These are phyloP conservation scores for Scaptomyza montana DNA, from an alignment of 1,140 invertebrate genomes.

Conservation along the genomic window DNA sequence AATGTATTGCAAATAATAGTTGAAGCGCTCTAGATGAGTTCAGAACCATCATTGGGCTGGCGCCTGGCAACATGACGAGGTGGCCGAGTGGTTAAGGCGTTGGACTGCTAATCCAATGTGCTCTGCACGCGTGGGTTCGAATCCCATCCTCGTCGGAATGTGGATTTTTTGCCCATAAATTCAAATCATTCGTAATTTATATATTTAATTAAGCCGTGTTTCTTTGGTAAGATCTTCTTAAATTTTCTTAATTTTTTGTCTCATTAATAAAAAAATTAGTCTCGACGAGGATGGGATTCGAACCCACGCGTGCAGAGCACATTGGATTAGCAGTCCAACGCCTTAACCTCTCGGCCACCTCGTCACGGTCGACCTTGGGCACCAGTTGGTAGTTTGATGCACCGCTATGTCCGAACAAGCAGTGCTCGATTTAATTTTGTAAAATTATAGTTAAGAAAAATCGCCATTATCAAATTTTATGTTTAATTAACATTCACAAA, in stretches of 20 bases:
- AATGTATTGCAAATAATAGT: constrained; percentile 8
- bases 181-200: background rate
- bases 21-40: constrained; percentile 21
- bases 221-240: no score
- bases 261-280: no score
- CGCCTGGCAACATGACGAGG: constrained; percentile 86
- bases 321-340: constrained; percentile 93
- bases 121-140: constrained; percentile 93
- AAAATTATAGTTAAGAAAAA: no score
- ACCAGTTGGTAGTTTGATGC: constrained; percentile 21
- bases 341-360: constrained; percentile 96
- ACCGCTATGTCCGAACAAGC: background rate
- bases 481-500: no score
- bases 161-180: constrained; percentile 5
- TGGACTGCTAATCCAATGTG: constrained; percentile 91
- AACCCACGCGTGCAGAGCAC: constrained; percentile 92
- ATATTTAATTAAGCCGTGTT: background rate
- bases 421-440: background rate
- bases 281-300: constrained; percentile 94
- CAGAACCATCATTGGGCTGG: constrained; percentile 49
- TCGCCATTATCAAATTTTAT: no score
- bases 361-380: constrained; percentile 84
- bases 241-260: no score
- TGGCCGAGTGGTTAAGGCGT: constrained; percentile 96
- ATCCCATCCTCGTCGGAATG: constrained; percentile 92